Evolutionary conservation across 1,140 invertebrate species (phyloP).

Genomic region (Drosophila paulistorum): DNA sequence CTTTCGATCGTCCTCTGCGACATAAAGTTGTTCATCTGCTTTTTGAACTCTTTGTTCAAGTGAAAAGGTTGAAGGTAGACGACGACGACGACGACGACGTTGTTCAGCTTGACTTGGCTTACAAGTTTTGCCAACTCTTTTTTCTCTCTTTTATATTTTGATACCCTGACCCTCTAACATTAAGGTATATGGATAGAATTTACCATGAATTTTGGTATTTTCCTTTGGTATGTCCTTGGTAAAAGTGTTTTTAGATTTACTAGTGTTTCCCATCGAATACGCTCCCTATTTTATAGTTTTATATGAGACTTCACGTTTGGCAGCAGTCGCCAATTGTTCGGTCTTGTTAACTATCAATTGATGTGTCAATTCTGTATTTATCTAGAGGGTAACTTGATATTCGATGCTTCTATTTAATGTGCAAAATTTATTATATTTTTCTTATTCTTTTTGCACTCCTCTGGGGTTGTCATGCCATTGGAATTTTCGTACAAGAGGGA

Average conservation of each 20-base stretch:
- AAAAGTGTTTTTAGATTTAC: no score
- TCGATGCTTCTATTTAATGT: not conserved
- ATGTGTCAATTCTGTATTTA: no score
- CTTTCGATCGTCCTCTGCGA: not conserved
- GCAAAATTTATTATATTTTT: not conserved
- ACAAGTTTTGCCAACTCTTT: slow-evolving; percentile 60
- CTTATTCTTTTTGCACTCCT: slow-evolving; percentile 15
- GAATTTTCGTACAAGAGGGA: slow-evolving; percentile 54
- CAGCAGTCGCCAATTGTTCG: no score
- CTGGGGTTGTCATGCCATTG: slow-evolving; percentile 69
- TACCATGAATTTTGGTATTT: no score
- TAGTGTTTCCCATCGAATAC: no score
- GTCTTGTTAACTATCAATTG: no score
- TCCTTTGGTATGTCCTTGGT: no score
- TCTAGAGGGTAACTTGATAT: not conserved
- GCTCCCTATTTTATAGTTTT: no score
- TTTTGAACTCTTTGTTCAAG: slow-evolving; percentile 38
- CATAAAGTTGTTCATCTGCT: slow-evolving; percentile 48
- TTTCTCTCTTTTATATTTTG: slow-evolving; percentile 6
- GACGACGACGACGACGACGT: not conserved
- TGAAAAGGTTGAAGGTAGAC: slow-evolving; percentile 74
- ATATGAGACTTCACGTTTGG: not conserved
- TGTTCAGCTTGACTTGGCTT: slow-evolving; percentile 50
- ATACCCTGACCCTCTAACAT: not conserved
- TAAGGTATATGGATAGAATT: not conserved